Base-by-base conservation (phyloP, 2,113 vertebrate species). In the Herpailurus yagouaroundi region DNA sequence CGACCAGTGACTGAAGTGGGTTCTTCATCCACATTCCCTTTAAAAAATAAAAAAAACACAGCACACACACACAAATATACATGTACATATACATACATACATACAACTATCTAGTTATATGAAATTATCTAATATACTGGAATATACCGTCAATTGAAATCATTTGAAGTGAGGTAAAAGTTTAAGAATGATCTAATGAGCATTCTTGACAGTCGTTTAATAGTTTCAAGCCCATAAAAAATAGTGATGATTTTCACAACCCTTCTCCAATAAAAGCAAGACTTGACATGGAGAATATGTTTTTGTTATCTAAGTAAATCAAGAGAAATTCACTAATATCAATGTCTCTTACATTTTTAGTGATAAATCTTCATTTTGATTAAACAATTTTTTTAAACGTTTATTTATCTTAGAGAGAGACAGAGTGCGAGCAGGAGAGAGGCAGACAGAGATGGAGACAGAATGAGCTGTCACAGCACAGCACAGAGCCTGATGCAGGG, bases 21-120 rank as follows among this genome's bases (percentile, higher is more conserved):
- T 95, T 99, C 99, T 97, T 99, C 99, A 38, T 99, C 99, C 31
- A 99, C 99, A 0, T 99, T 99, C 82, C 99, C 99, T 99, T 82
- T 41, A 96, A 96, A 71, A n/a, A 81, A 19, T 36, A 66, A 38
- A 83, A 25, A 68, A 50, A 29, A 57, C 12, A 69, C 69, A 85
- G 33, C 23, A 91, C 1, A 85, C 0, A 92, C 2, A 91, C 10
- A 66, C 1, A 89, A 2, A 55, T 3, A 55, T 1, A 73, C 0
- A 55, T 41, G 7, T 31, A 82, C 12, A 33, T 38, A 87, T 3
- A 48, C 8, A 91, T 48, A 27, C 3, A n/a, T 4, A 31, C 3
- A n/a, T 4, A 31, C 2, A 77, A 91, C 15, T 50, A 23, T 60
- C 5, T 31, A 55, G 7, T 80, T 84, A 55, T 6, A 74, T 57